Conservation (phyloP, 2,113 vertebrate species). For the Hepsetus odoe region DNA sequence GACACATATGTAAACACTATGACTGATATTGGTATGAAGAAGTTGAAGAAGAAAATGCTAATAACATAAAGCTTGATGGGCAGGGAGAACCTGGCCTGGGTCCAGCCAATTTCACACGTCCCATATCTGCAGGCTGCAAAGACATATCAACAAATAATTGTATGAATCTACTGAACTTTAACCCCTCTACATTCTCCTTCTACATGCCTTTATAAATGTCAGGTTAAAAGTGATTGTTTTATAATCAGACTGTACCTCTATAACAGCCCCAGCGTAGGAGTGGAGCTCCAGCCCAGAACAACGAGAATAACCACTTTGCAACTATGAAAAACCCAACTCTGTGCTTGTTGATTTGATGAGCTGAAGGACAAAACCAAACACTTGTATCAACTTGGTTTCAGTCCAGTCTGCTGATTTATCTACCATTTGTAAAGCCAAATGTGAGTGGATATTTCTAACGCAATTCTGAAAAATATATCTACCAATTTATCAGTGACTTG, state of each 20-base stretch:
- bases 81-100: slow-evolving; percentile 45
- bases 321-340: slow-evolving; percentile 50
- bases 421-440: slow-evolving; percentile 51
- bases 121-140: slow-evolving; percentile 45
- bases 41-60: slow-evolving; percentile 52
- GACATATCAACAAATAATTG: background rate
- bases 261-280: slow-evolving; percentile 64
- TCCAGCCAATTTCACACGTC: slow-evolving; percentile 54
- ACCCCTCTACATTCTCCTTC: background rate
- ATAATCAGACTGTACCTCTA: slow-evolving; percentile 49
- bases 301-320: slow-evolving; percentile 53
- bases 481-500: slow-evolving; percentile 30
- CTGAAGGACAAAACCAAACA: slow-evolving; percentile 46
- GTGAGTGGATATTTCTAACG: slow-evolving; percentile 21
- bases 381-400: slow-evolving; percentile 34
- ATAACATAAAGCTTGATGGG: slow-evolving; percentile 43
- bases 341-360: slow-evolving; percentile 46
- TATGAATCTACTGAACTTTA: background rate
- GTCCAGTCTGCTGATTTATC: slow-evolving; percentile 45
- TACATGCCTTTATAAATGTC: background rate
- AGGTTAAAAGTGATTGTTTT: too few species aligned
- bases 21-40: slow-evolving; percentile 52
- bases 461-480: slow-evolving; percentile 33
- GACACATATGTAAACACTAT: slow-evolving; percentile 49
- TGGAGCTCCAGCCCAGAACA: slow-evolving; percentile 61